Base-by-base conservation (phyloP, 1,140 invertebrate species). In the Nixonia krombeini region DNA sequence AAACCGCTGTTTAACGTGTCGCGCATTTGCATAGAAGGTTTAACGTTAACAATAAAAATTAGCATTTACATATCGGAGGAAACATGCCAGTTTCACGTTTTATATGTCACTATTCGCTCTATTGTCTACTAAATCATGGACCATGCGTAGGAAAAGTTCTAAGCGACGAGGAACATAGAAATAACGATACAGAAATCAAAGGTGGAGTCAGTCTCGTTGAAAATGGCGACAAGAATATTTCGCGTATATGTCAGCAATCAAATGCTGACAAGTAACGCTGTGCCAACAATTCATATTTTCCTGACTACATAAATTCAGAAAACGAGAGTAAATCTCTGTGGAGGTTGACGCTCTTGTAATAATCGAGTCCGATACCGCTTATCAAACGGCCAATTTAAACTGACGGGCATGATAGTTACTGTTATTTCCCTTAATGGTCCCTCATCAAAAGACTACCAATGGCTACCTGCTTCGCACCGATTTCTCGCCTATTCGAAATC, bases 21-120 rank as follows among this genome's bases (percentile, higher is more conserved):
- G 46, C 69, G 68, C 73, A 75, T 76, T 76, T 73, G 72, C 73
- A 76, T 76, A 55, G 53, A 38, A 73, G 74, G 74, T 74, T 74
- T 49, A 10, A 28, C 8, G 50, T 33, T 6, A 21, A 21, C 26
- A 4, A 53, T 29, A 7, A 21, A 6, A 21, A 21, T 52, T 42
- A 31, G 17, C 45, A 45, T 38, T 18, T 4, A 16, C n/a, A n/a
- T n/a, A n/a, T n/a, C n/a, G n/a, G n/a, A n/a, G n/a, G n/a, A n/a
- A n/a, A n/a, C n/a, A n/a, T n/a, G n/a, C n/a, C n/a, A n/a, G n/a
- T n/a, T n/a, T n/a, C n/a, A n/a, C n/a, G n/a, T n/a, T n/a, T n/a
- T n/a, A n/a, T n/a, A n/a, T n/a, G n/a, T n/a, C n/a, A n/a, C n/a
- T n/a, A n/a, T n/a, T n/a, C n/a, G n/a, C n/a, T n/a, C n/a, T n/a